Base-by-base conservation (phyloP, 2,797 vertebrate genomes). In the Meda fulgida region DNA sequence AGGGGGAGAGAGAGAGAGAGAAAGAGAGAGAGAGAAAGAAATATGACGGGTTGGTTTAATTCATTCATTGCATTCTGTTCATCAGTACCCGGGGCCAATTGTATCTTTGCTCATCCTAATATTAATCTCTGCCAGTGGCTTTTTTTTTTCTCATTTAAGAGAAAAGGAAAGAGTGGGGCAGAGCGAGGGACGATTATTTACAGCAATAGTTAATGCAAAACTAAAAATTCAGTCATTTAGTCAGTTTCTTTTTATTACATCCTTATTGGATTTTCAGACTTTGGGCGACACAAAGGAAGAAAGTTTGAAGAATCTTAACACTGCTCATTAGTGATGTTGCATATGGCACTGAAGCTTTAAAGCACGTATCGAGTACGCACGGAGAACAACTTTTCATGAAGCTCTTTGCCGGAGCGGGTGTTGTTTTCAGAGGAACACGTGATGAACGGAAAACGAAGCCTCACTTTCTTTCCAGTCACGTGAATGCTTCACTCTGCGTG, bases 1-100 rank as follows among this genome's bases (percentile, higher is more conserved):
- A 84, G 87, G 90, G 89, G 91, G 90, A 88, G 84, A 70, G 84
- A 85, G 84, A 48, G 88, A 91, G 90, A 87, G 84, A 72, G 83
- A 85, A 82, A 70, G 87, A 92, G 89, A 87, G 83, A 70, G 87
- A 92, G 85, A 85, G 87, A 90, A 11, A 83, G 85, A 81, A 90
- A 92, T 92, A 86, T 92, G 81, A 90, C 53, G 84, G 91, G 92
- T 91, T 88, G 89, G 84, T 90, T 88, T 89, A 89, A 93, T 92
- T 92, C 89, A 84, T 86, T 90, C 87, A 87, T 90, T 87, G 86
- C 78, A 88, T 89, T 91, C 89, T 90, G 87, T 91, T 65, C 91
- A 84, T 85, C 70, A 84, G 81, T 73, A 89, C 91, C 90, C 83
- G 89, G 87, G 92, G 92, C 92, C 88, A 92, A 91, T 91, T 92